phyloP scores from a whole-genome alignment of 2,797 vertebrate species.

The Sciaenops ocellatus region DNA sequence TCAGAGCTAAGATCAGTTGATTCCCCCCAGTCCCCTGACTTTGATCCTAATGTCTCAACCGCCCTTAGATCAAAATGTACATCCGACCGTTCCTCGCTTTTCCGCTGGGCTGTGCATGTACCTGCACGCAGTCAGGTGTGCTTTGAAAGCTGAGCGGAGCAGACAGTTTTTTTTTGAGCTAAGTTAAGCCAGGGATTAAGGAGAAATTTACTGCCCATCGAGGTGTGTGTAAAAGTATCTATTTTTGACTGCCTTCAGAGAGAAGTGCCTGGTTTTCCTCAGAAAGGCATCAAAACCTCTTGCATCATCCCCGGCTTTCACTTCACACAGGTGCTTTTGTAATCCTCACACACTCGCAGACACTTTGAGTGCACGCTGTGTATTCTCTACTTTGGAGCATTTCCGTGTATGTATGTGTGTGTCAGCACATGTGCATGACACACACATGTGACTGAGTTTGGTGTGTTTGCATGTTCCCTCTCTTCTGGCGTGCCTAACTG shows the following conservation, averaged over 20 bases:
- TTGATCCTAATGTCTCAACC: slow-evolving; percentile 77
- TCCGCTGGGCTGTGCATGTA: slow-evolving; percentile 44
- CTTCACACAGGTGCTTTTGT: slow-evolving; percentile 63
- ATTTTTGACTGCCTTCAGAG: slow-evolving; percentile 71
- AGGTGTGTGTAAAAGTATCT: slow-evolving; percentile 75
- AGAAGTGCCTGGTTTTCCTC: slow-evolving; percentile 62
- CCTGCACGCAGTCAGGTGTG: slow-evolving; percentile 67
- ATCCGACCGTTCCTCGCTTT: slow-evolving; percentile 57
- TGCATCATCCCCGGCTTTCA: slow-evolving; percentile 61
- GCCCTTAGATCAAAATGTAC: slow-evolving; percentile 70
- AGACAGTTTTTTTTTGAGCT: slow-evolving; percentile 58
- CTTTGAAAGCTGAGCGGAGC: slow-evolving; percentile 69
- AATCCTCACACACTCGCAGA: slow-evolving; percentile 35
- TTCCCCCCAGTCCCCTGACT: slow-evolving; percentile 64
- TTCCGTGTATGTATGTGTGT: slow-evolving; percentile 24
- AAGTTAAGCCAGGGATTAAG: slow-evolving; percentile 74
- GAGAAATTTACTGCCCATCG: slow-evolving; percentile 75
- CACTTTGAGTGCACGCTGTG: slow-evolving; percentile 25
- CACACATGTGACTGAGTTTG: slow-evolving; percentile 45
- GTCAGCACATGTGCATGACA: slow-evolving; percentile 48
- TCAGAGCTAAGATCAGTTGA: slow-evolving; percentile 71
- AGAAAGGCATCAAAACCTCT: slow-evolving; percentile 65
- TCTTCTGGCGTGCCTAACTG: slow-evolving; percentile 72
- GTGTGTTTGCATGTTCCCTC: slow-evolving; percentile 35
- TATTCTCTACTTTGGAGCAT: slow-evolving; percentile 35